These are phyloP conservation scores for Dryoscopus gambensis DNA, from an alignment of 2,113 vertebrate genomes.

Conservation along the genomic window DNA sequence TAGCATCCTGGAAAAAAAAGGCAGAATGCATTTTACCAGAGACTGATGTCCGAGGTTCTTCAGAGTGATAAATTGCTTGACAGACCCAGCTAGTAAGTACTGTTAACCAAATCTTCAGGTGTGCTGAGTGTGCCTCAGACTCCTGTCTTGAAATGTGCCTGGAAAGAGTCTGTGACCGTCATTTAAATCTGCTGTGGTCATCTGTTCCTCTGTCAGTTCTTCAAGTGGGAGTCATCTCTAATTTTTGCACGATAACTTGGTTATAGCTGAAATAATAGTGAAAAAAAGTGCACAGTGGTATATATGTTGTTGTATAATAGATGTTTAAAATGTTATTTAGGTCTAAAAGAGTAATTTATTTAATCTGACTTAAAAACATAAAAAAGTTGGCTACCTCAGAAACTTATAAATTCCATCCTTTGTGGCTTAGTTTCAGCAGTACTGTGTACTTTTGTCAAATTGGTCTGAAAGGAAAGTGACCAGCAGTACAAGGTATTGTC, in stretches of 20 bases:
- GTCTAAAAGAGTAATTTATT: background rate
- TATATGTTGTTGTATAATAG: background rate
- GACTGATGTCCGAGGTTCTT: background rate
- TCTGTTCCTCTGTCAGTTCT: background rate
- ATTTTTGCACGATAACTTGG: background rate
- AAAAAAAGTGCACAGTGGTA: background rate
- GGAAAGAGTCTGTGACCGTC: background rate
- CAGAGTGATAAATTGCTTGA: background rate
- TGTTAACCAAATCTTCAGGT: background rate
- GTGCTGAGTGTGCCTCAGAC: background rate
- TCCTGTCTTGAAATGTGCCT: background rate
- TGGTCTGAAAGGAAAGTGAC: background rate
- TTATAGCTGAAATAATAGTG: background rate
- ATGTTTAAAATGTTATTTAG: background rate
- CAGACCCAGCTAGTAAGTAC: background rate
- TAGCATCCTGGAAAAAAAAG: background rate
- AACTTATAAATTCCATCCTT: background rate
- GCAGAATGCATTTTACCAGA: background rate
- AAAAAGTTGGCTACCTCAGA: background rate
- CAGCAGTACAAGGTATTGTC: background rate
- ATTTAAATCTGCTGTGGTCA: background rate
- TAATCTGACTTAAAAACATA: background rate
- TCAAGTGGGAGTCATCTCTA: background rate
- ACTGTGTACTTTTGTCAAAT: background rate
- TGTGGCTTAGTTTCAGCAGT: background rate